phyloP scores from a whole-genome alignment of 2,113 vertebrate genomes.

The Channa maculata region DNA sequence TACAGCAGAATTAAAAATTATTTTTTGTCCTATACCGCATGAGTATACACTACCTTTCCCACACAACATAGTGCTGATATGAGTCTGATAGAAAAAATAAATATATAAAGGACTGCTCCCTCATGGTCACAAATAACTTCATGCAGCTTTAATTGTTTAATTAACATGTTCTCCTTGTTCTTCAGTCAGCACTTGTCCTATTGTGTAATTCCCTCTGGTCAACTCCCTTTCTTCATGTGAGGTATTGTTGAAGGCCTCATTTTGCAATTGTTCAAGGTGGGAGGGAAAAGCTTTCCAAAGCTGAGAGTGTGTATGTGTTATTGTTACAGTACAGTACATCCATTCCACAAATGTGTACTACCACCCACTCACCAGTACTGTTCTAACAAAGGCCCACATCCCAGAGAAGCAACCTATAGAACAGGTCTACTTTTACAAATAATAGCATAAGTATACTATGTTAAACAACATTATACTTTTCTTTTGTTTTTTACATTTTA shows the following conservation, averaged over 20 bases:
- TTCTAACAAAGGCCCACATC: slow-evolving; percentile 48
- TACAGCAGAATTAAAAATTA: too few species aligned
- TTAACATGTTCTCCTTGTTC: slow-evolving; percentile 26
- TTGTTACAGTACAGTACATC: slow-evolving; percentile 65
- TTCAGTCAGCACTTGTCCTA: slow-evolving; percentile 31
- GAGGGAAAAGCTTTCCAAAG: slow-evolving; percentile 54
- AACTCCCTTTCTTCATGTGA: slow-evolving; percentile 64
- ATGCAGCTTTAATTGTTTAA: slow-evolving; percentile 35
- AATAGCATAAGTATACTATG: background rate
- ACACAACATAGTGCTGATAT: background rate
- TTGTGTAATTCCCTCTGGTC: slow-evolving; percentile 66
- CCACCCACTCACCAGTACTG: slow-evolving; percentile 28
- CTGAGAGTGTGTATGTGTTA: slow-evolving; percentile 45
- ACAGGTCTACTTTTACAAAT: slow-evolving; percentile 12
- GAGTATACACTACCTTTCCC: too few species aligned
- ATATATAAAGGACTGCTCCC: background rate
- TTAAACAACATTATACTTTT: too few species aligned
- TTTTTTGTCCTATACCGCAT: too few species aligned
- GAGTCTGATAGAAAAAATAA: background rate
- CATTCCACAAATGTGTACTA: slow-evolving; percentile 63
- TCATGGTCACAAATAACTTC: slow-evolving; percentile 5
- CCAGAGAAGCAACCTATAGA: slow-evolving; percentile 48
- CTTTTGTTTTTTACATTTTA: too few species aligned
- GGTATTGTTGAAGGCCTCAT: slow-evolving; percentile 66
- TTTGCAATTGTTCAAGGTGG: slow-evolving; percentile 72